Evolutionary conservation across 2,888 invertebrate genomes (phyloP), one percentile per base, ranked within the genome.

Genomic region (Drosophila pseudotakahashii): DNA sequence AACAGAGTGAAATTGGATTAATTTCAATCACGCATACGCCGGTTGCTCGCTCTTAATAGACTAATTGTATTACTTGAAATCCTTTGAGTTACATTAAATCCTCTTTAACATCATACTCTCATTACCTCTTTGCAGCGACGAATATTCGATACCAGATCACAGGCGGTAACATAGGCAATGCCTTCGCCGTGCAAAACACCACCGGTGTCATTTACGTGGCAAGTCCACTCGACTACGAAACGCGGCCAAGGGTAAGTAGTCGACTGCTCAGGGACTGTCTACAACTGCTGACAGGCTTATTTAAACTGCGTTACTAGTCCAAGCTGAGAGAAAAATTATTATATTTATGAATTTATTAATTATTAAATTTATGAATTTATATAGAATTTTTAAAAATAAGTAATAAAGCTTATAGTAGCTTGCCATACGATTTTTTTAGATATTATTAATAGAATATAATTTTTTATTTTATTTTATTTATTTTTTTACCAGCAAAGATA

Each of bases 141-240:
- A 97, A 97, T 95, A 97, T 99, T 95, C 97, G 98, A 95, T 99
- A 99, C 94, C 98, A 98, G 95, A 98, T 99, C 94, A 98, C 98
- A 93, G 97, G 97, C 95, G 98, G 98, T 94, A 98, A 98, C 96
- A 95, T 97, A 95, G 98, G 98, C 79, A 98, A 98, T 89, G 98
- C 98, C 32, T 98, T 98, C 92, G 98, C 98, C 87, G 98, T 98
- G 90, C 98, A 98, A 93, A 98, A 98, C 93, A 97, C 98, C 95
- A 98, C 98, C 78, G 99, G 99, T 82, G 98, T 98, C 91, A 98
- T 99, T 93, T 98, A 97, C 93, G 98, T 99, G 84, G 98, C 98
- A 68, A 98, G 98, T 84, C 97, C 98, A 69, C 94, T 99, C 91
- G 98, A 99, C 94, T 98, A 98, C 93, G 98, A 98, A 93, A 97